Evolutionary conservation across 2,888 invertebrate genomes (phyloP), one percentile per base, ranked within the genome.

Genomic region (Stenurella melanura): DNA sequence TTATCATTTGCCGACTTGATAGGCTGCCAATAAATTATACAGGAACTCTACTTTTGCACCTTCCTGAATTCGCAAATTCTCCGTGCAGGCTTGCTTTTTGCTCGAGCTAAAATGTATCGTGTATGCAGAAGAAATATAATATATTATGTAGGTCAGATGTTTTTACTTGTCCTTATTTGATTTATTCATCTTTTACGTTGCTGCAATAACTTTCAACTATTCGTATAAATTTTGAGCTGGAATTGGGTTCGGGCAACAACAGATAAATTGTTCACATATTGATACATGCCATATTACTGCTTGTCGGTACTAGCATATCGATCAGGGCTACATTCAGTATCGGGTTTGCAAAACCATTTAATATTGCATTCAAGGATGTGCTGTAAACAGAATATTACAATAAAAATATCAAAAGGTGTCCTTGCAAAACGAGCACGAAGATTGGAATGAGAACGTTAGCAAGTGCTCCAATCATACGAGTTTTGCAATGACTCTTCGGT

Each of bases 1-100:
- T 86, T 86, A 86, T 87, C 87, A 88, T 88, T 87, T 85, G 87
- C 86, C 84, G 84, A 84, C 83, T 86, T 87, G 87, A 87, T 87
- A 85, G 87, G 85, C 81, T 85, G 84, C 86, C 87, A 83, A 88
- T 88, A 88, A 88, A 88, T 88, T 87, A 87, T 72, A 60, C 85
- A 83, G 80, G 80, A 78, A 81, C 83, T 85, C 84, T 82, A 82
- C 83, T 84, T 85, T 84, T 83, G 83, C 83, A 84, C 83, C 85
- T 85, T 77, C 70, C 76, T 72, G 73, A 74, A 63, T 72, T 54
- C 72, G 26, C 61, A 58, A 72, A 72, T 61, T 61, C 54, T 21
- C 58, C 38, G 17, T 42, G 61, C 60, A 15, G 38, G 9, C 57
- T 60, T 56, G 70, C 56, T 70, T 70, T 60, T 60, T 60, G 60